Evolutionary conservation across 1,140 invertebrate genomes (phyloP).

Genomic region (Drosophila insularis): DNA sequence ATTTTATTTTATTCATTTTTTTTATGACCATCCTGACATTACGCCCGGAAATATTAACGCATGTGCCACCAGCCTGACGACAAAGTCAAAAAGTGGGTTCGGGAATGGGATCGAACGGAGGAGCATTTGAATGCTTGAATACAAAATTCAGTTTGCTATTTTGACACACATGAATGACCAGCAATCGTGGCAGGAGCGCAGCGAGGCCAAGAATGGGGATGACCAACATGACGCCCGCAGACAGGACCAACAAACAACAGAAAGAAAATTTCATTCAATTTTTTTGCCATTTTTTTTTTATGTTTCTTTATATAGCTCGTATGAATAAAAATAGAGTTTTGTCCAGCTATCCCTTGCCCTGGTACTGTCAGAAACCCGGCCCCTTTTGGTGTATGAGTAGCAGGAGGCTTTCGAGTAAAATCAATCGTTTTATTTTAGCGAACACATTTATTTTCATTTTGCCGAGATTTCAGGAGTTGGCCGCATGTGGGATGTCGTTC

Average conservation of each 20-base stretch:
- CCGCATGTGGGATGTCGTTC: background rate
- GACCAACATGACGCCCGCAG: constrained; percentile 52
- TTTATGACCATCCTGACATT: constrained; percentile 66
- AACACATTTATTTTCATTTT: constrained; percentile 80
- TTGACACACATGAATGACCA: constrained; percentile 80
- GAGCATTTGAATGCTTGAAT: constrained; percentile 74
- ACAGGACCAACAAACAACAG: constrained; percentile 19
- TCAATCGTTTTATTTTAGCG: constrained; percentile 75
- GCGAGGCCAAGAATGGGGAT: background rate
- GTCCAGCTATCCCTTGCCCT: constrained; percentile 1
- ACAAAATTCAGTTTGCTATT: constrained; percentile 79
- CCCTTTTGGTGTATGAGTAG: background rate
- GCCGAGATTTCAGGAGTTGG: constrained; percentile 49
- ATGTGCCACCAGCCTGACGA: constrained; percentile 56
- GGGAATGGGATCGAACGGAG: constrained; percentile 21
- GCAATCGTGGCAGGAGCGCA: constrained; percentile 41
- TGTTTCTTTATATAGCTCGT: constrained; percentile 36
- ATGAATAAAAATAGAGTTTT: constrained; percentile 54
- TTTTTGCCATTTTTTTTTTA: constrained; percentile 27
- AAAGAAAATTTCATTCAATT: constrained; percentile 47
- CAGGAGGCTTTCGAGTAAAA: constrained; percentile 43
- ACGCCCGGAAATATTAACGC: constrained; percentile 77
- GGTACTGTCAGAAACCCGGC: background rate
- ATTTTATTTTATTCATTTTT: constrained; percentile 54
- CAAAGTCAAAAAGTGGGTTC: background rate